These are phyloP conservation scores for Petrosia ficiformis DNA, from an alignment of 37 sponge, comb jelly and placozoan species.

Conservation along the genomic window DNA sequence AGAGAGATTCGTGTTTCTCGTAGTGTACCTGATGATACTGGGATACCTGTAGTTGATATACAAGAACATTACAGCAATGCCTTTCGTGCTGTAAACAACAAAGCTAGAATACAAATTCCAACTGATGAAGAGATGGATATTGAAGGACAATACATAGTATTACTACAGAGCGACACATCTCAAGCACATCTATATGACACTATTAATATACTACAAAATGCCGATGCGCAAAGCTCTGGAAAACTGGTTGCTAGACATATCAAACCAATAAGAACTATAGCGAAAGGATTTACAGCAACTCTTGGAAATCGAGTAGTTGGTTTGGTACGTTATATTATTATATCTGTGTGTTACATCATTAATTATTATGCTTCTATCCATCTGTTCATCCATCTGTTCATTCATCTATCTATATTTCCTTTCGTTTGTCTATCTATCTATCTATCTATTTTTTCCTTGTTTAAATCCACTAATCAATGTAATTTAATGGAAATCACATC, in stretches of 20 bases:
- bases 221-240: conserved; percentile 24
- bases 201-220: conserved; percentile 35
- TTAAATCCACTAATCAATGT: too few relatives aligned
- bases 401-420: too few relatives aligned
- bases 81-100: background rate
- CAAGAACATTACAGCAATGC: background rate
- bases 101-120: background rate
- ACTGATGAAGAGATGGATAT: background rate
- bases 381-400: too few relatives aligned
- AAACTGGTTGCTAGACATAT: conserved; percentile 49
- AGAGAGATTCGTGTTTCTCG: background rate
- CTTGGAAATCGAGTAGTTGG: conserved; percentile 44
- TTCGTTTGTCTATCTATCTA: too few relatives aligned
- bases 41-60: background rate
- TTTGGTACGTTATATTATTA: conserved; percentile 52
- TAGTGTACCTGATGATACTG: background rate
- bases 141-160: conserved; percentile 56
- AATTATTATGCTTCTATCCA: too few relatives aligned
- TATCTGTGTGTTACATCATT: too few relatives aligned
- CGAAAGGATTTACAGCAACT: conserved; percentile 68
- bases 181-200: conserved; percentile 52
- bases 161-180: conserved; percentile 22
- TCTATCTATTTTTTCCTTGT: too few relatives aligned
- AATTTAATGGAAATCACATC: too few relatives aligned
- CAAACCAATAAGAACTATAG: conserved; percentile 22